Percentiles rank a stretch among this genome's conserved stretches.
These are phyloP conservation scores for Oreortyx pictus DNA, from an alignment of 2,797 vertebrate genomes.

Conservation along the genomic window DNA sequence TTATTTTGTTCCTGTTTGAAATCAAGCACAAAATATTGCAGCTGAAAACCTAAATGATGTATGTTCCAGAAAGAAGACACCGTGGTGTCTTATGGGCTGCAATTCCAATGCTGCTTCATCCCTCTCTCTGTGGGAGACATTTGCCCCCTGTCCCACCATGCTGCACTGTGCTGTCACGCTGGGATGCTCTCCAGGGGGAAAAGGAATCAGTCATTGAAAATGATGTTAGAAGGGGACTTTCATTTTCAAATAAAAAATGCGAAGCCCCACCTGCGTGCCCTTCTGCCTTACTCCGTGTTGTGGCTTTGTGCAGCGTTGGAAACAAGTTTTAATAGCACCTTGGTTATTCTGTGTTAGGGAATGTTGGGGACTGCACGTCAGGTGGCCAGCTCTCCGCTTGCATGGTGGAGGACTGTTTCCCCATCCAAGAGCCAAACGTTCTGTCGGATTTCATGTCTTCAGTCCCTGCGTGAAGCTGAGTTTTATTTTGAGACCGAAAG, in stretches of 20 bases:
- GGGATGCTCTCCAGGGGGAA: slow-evolving; percentile 29
- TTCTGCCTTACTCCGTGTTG: not conserved
- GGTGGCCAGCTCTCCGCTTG: not conserved
- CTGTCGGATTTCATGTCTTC: too few relatives aligned
- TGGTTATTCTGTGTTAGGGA: not conserved
- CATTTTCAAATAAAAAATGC: not conserved
- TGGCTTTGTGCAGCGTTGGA: not conserved
- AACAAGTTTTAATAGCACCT: not conserved
- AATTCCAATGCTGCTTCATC: not conserved
- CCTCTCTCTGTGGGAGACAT: not conserved
- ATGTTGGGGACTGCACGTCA: not conserved
- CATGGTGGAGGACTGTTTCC: not conserved
- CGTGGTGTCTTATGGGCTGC: not conserved
- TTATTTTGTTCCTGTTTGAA: slow-evolving; percentile 25
- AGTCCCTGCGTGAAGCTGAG: not conserved
- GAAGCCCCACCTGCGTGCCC: not conserved
- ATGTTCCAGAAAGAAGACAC: slow-evolving; percentile 13
- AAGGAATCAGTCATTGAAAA: not conserved
- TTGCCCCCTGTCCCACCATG: not conserved
- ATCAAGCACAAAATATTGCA: slow-evolving; percentile 66
- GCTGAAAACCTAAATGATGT: slow-evolving; percentile 42
- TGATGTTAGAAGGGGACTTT: slow-evolving; percentile 42
- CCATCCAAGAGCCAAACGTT: too few relatives aligned
- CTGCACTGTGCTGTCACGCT: not conserved
- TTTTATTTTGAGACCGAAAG: not conserved